phyloP scores from a whole-genome alignment of 2,113 vertebrate species.

The Psephotus haematonotus region DNA sequence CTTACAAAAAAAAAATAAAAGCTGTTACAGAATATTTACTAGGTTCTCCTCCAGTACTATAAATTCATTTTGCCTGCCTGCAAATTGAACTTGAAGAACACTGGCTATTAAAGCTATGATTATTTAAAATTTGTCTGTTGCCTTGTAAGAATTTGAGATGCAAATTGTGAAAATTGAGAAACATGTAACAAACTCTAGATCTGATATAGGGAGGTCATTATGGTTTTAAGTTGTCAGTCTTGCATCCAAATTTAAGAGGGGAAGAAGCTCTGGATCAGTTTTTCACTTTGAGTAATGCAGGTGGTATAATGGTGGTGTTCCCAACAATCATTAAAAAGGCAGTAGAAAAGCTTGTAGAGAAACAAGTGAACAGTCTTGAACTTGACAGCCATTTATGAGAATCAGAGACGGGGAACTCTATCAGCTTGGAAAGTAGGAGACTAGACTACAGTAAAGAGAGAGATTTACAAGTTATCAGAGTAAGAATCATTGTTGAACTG shows the following conservation, averaged over 20 bases:
- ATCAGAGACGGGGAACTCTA: not conserved
- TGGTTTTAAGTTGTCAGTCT: not conserved
- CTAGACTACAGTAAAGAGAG: not conserved
- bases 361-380: not conserved
- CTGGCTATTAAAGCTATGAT: not conserved
- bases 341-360: not conserved
- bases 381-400: not conserved
- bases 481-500: not conserved
- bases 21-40: not conserved
- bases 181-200: not conserved
- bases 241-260: not conserved
- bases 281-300: not conserved
- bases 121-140: not conserved
- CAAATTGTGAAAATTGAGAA: not conserved
- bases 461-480: not conserved
- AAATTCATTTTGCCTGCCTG: not conserved
- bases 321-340: not conserved
- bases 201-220: not conserved
- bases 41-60: not conserved
- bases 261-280: not conserved
- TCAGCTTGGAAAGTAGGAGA: not conserved
- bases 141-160: not conserved
- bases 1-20: not conserved
- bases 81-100: not conserved
- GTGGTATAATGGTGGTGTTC: not conserved